A percentile compares a stretch with the other conserved stretches of the same genome.
Evolutionary conservation across 1,140 invertebrate species (phyloP).

Genomic region (Cyrtorhinus lividipennis): DNA sequence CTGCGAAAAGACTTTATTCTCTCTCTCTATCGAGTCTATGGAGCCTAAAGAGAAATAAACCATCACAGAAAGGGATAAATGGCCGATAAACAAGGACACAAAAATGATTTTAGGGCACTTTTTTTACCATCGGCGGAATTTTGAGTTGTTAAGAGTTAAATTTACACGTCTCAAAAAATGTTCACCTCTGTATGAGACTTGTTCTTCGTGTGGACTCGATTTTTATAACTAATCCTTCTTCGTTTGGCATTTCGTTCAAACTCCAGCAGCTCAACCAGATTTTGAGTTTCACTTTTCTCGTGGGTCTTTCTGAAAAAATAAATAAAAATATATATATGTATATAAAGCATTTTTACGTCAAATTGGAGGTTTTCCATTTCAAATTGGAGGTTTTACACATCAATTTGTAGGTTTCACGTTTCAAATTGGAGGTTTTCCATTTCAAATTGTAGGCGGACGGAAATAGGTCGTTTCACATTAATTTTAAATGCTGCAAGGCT

Average conservation of each 20-base stretch:
- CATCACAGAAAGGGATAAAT: neutral
- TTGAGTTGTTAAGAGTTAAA: too few species aligned
- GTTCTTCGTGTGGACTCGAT: slow-evolving; percentile 20
- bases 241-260: slow-evolving; percentile 18
- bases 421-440: too few species aligned
- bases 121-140: too few species aligned
- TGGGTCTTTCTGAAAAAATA: neutral
- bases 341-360: too few species aligned
- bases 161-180: neutral
- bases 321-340: too few species aligned
- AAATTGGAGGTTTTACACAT: too few species aligned
- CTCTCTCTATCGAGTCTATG: neutral
- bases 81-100: neutral
- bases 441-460: neutral
- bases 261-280: neutral
- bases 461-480: neutral
- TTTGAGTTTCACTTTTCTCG: neutral
- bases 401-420: too few species aligned
- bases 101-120: too few species aligned
- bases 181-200: slow-evolving; percentile 19
- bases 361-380: too few species aligned
- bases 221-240: slow-evolving; percentile 19
- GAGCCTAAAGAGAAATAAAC: neutral
- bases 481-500: neutral
- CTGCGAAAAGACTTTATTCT: neutral